These are phyloP conservation scores for Yponomeuta evonymella DNA, from an alignment of 2,888 invertebrate species.

Conservation along the genomic window DNA sequence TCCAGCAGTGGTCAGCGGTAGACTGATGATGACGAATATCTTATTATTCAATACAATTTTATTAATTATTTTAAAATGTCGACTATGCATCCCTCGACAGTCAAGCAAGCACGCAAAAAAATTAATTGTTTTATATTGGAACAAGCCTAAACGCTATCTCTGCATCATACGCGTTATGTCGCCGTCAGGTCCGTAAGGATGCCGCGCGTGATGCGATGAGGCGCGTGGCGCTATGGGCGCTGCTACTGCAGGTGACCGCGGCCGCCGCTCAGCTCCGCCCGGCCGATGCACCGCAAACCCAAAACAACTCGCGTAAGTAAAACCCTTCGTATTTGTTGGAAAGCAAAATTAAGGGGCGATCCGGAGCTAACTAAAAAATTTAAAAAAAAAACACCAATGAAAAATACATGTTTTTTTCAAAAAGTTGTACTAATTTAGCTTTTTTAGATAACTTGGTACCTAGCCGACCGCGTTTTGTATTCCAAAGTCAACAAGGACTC, in stretches of 20 bases:
- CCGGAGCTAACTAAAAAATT: no score
- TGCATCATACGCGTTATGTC: constrained; percentile 16
- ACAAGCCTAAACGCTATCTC: neutral
- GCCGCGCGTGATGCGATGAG: constrained; percentile 35
- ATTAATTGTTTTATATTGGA: no score
- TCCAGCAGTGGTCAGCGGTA: neutral
- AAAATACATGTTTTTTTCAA: no score
- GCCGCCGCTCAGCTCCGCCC: constrained; percentile 60
- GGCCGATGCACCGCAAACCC: constrained; percentile 59
- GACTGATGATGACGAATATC: neutral
- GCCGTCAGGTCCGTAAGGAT: constrained; percentile 32
- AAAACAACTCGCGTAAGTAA: constrained; percentile 60
- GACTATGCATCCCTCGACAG: no score
- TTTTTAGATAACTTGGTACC: no score
- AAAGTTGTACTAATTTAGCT: no score
- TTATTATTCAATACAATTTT: neutral
- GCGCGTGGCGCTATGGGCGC: constrained; percentile 26
- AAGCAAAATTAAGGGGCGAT: no score
- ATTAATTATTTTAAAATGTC: neutral
- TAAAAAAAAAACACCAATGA: no score
- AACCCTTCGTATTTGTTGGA: no score
- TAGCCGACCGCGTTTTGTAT: no score
- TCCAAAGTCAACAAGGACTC: no score
- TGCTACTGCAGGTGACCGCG: constrained; percentile 42
- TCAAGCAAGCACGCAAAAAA: no score